A percentile compares a stretch with the other conserved stretches of the same genome.
Evolutionary conservation across 2,113 vertebrate species (phyloP).

Genomic region (Tylochromis polylepis): DNA sequence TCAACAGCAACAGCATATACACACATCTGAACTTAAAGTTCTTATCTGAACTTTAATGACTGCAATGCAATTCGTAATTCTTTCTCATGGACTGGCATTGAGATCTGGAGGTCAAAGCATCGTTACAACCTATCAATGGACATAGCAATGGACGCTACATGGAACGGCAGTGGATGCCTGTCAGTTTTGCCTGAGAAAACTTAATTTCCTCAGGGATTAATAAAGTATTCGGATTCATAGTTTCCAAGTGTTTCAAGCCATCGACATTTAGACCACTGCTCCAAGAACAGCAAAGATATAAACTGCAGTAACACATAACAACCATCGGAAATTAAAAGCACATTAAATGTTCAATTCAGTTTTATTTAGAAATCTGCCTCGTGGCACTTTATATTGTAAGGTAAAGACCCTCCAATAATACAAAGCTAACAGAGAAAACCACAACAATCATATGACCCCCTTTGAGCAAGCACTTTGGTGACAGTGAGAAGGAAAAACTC

Average conservation of each 20-base stretch:
- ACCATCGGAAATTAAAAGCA: not conserved
- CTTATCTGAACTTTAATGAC: not conserved
- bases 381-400: not conserved
- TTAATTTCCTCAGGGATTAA: not conserved
- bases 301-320: not conserved
- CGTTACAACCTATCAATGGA: not conserved
- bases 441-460: not conserved
- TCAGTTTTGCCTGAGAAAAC: not conserved
- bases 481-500: not conserved
- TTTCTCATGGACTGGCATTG: not conserved
- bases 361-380: not conserved
- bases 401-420: not conserved
- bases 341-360: not conserved
- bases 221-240: accelerated
- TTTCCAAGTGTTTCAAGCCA: not conserved
- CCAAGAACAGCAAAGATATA: not conserved
- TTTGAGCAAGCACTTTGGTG: not conserved
- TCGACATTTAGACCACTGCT: not conserved
- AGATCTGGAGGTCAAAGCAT: not conserved
- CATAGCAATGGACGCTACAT: not conserved
- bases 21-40: too few relatives aligned
- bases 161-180: not conserved
- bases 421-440: not conserved
- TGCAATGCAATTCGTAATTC: not conserved
- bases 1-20: too few relatives aligned